Evolutionary conservation across 1,140 invertebrate species (phyloP), one percentile per base, ranked within the genome.

Genomic region (Calephelis nemesis): DNA sequence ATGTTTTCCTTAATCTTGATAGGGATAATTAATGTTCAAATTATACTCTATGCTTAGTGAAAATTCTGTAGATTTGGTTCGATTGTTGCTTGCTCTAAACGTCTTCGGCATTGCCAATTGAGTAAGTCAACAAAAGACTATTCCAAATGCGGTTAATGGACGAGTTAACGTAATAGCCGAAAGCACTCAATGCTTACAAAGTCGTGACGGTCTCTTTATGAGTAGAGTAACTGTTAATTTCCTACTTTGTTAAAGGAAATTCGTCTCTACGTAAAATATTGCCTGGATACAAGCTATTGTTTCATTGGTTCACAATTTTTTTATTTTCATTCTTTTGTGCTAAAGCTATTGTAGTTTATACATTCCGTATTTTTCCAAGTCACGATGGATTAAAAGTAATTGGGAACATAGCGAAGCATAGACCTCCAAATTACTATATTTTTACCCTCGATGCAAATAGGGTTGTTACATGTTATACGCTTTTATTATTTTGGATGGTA

Each of bases 131-230:
- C 82, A 85, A 74, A 75, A 75, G 76, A 73, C 74, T 67, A 77
- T 73, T 73, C 58, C 79, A 70, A 83, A 79, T 80, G 81, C 79
- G 81, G 77, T 88, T 84, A 90, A 88, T 90, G 85, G 81, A 81
- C 80, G 79, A 88, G 85, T 87, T 88, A 90, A 88, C 84, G 81
- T 88, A 90, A 90, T 90, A 88, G 87, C 85, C 76, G 77, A 90
- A 90, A 90, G 87, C 87, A 87, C 85, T 90, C 85, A 87, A 87
- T 88, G 85, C 83, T 83, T 86, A 87, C 87, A 86, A 87, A 88
- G 83, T 88, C 87, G 77, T 82, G 81, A 75, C 82, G 85, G 79
- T 81, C 82, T 75, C 83, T 87, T 90, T 88, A 87, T 87, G 82
- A 77, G 70, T 71, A 82, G 81, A 86, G 81, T 85, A 85, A 87